Base-by-base conservation (phyloP, 2,888 invertebrate species). In the Mesopsocus fuscifrons region DNA sequence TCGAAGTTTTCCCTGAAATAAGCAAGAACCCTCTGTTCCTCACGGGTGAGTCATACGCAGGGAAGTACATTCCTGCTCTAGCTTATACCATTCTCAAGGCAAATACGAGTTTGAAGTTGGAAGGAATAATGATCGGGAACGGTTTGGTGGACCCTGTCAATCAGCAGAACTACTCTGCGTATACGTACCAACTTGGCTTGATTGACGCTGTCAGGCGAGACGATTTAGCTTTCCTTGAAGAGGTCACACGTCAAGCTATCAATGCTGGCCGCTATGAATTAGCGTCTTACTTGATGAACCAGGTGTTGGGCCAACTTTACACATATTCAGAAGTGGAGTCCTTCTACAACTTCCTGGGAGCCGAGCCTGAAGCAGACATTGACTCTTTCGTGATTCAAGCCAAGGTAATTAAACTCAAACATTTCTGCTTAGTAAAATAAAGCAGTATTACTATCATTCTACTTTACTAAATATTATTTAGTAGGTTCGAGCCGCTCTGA, bases 21-120 rank as follows among this genome's bases (percentile, higher is more conserved):
- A 72, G 72, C 53, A 54, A 62, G 1, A 78, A 77, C 52, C 77
- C 78, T 38, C 88, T 94, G 58, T 92, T 74, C 62, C 72, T 87
- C 1, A 77, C 83, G 0, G 92, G 92, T 1, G 91, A 92, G 63
- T 87, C 85, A 0, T 88, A 88, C 55, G 87, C 73, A 32, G 88
- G 89, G 1, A 75, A 75, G 56, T 77, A 77, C 55, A 70, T 74
- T 0, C 91, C 91, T 2, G 82, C 87, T 1, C 59, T 83, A 41
- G 71, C 73, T 1, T 74, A 78, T 55, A 72, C 77, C 1, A 82
- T 83, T 44, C 72, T 79, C 52, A 68, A 69, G 49, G 44, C 44
- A 8, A 50, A 52, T 30, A 9, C 26, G 6, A 11, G 26, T 26
- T 9, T 26, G 8, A 26, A 26, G n/a, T n/a, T n/a, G n/a, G n/a